A percentile compares a stretch with the other conserved stretches of the same genome.
These are phyloP conservation scores for Eulemur coronatus DNA, from an alignment of 2,797 vertebrate genomes.

Conservation along the genomic window DNA sequence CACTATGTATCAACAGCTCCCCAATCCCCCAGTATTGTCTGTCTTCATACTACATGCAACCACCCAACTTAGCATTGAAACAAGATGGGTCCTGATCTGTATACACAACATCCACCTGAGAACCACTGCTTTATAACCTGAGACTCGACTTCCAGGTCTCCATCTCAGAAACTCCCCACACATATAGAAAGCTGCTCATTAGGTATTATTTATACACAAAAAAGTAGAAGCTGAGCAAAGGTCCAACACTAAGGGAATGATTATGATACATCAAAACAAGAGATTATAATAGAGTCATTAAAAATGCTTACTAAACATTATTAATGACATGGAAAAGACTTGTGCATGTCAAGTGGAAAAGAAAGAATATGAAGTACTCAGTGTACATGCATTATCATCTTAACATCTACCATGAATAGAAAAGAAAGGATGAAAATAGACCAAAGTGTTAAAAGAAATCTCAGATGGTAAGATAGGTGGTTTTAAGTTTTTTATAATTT, in stretches of 20 bases:
- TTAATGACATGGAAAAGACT: neutral
- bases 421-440: neutral
- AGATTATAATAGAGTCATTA: too few relatives aligned
- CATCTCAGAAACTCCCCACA: neutral
- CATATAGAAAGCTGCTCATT: neutral
- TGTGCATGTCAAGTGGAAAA: neutral
- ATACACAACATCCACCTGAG: neutral
- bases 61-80: neutral
- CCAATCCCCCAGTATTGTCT: neutral
- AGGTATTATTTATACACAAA: neutral
- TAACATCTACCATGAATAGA: neutral
- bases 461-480: neutral
- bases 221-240: neutral
- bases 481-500: constrained; percentile 1
- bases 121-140: neutral
- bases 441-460: neutral
- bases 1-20: neutral
- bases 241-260: neutral
- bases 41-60: neutral
- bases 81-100: neutral
- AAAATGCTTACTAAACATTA: neutral
- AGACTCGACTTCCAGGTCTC: neutral
- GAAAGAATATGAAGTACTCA: neutral
- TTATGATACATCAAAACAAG: neutral
- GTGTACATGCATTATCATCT: neutral